phyloP scores from a whole-genome alignment of 2,113 vertebrate genomes.

The Amblyornis subalaris region DNA sequence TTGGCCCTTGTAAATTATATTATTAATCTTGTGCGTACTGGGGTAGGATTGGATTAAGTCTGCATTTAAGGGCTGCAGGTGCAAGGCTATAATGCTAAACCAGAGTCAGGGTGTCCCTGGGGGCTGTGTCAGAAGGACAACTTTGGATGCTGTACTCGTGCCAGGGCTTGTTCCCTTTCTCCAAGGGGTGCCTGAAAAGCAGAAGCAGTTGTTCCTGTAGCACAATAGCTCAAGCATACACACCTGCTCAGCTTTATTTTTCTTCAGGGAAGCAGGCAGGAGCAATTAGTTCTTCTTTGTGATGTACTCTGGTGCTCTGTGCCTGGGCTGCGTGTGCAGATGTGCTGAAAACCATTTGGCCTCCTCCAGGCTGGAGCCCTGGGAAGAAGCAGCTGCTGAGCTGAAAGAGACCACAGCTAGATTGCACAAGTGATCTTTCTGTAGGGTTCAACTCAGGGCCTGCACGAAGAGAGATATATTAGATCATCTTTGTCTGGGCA shows the following conservation, averaged over 20 bases:
- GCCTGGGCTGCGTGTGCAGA: not conserved
- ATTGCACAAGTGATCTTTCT: conserved; percentile 10
- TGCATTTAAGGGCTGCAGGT: conserved; percentile 41
- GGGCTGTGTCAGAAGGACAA: not conserved
- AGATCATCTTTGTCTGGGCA: not conserved
- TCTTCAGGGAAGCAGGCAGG: conserved; percentile 21
- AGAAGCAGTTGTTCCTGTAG: conserved; percentile 17
- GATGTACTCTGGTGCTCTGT: not conserved
- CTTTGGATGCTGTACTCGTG: not conserved
- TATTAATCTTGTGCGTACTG: conserved; percentile 15
- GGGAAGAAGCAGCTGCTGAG: conserved; percentile 40
- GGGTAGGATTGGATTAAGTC: not conserved
- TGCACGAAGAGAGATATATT: not conserved
- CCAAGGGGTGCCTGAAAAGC: conserved; percentile 28
- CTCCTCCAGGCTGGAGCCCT: not conserved
- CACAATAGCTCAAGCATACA: not conserved
- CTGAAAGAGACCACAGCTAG: not conserved
- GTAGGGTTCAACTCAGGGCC: conserved; percentile 33
- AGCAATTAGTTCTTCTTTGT: not conserved
- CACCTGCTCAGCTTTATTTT: conserved; percentile 46
- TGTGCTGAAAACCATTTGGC: not conserved
- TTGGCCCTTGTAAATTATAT: conserved; percentile 14
- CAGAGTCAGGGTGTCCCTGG: not conserved
- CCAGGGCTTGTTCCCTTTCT: conserved; percentile 30
- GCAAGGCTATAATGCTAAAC: conserved; percentile 3